A percentile compares a stretch with the other conserved stretches of the same genome.
Conservation (phyloP, 2,113 vertebrate genomes). For the Notarius quadriscutis region DNA sequence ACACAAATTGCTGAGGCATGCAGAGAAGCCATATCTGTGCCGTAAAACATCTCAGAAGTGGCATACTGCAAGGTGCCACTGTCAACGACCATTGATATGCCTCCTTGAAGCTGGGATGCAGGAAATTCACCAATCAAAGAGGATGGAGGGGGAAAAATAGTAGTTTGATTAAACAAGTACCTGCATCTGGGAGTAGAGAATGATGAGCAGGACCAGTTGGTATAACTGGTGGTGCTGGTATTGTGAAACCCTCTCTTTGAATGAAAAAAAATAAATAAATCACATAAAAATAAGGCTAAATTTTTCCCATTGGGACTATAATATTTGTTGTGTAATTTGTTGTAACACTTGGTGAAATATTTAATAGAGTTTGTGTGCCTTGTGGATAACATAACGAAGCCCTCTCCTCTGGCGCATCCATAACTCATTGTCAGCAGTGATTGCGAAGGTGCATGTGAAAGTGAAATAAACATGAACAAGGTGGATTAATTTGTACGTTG, state of each 20-base stretch:
- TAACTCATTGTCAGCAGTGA: background rate
- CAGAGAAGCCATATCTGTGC: background rate
- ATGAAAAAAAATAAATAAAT: background rate
- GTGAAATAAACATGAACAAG: background rate
- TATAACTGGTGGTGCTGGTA: background rate
- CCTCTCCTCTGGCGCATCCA: background rate
- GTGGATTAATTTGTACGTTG: background rate
- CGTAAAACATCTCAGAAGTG: conserved; percentile 13
- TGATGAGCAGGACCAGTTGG: conserved; percentile 7
- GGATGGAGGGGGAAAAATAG: background rate
- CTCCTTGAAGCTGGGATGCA: conserved; percentile 6
- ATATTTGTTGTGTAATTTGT: background rate
- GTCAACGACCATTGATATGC: conserved; percentile 5
- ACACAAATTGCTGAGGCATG: conserved; percentile 9
- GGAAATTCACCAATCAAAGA: conserved; percentile 8
- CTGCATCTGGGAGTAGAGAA: background rate
- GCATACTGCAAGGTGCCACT: background rate
- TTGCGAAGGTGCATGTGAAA: background rate
- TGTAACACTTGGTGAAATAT: background rate
- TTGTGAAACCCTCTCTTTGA: background rate
- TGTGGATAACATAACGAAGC: background rate
- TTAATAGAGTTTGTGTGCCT: background rate
- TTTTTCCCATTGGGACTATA: background rate
- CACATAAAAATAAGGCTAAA: background rate
- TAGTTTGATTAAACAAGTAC: conserved; percentile 20